Percentiles rank a stretch among this genome's conserved stretches.
Conservation (phyloP, 2,888 invertebrate species). For the Catocala sponsa region DNA sequence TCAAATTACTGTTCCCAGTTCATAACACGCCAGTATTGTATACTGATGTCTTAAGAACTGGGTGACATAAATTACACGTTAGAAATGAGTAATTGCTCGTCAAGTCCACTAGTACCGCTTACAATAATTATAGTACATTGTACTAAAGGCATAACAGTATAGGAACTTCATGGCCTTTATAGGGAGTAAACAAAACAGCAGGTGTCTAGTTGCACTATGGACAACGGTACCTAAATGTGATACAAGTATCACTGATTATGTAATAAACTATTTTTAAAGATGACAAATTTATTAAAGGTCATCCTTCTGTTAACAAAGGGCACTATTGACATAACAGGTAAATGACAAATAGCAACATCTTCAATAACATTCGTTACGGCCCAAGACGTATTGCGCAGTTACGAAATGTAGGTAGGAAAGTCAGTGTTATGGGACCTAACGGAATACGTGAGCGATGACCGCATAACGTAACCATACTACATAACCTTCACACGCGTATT, state of each 20-base stretch:
- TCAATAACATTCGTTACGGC: conserved; percentile 17
- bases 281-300: conserved; percentile 42
- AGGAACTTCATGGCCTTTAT: neutral
- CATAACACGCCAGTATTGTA: no score
- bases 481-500: conserved; percentile 71
- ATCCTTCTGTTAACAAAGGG: conserved; percentile 20
- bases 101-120: neutral
- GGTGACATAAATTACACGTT: neutral
- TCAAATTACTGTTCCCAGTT: no score
- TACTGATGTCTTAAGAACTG: neutral
- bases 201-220: conserved; percentile 2
- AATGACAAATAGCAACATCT: conserved; percentile 25
- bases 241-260: conserved; percentile 13
- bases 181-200: neutral
- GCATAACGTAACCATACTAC: conserved; percentile 65
- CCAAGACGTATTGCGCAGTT: conserved; percentile 56
- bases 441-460: conserved; percentile 79
- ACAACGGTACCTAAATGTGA: conserved; percentile 13
- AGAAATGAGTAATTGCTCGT: neutral
- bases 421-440: conserved; percentile 54
- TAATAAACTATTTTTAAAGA: conserved; percentile 32
- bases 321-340: conserved; percentile 16
- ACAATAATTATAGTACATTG: conserved; percentile 1
- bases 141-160: conserved; percentile 1
- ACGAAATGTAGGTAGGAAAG: conserved; percentile 57